A percentile compares a stretch with the other conserved stretches of the same genome.
Evolutionary conservation across 2,113 vertebrate genomes (phyloP).

Genomic region (Argyrosomus japonicus): DNA sequence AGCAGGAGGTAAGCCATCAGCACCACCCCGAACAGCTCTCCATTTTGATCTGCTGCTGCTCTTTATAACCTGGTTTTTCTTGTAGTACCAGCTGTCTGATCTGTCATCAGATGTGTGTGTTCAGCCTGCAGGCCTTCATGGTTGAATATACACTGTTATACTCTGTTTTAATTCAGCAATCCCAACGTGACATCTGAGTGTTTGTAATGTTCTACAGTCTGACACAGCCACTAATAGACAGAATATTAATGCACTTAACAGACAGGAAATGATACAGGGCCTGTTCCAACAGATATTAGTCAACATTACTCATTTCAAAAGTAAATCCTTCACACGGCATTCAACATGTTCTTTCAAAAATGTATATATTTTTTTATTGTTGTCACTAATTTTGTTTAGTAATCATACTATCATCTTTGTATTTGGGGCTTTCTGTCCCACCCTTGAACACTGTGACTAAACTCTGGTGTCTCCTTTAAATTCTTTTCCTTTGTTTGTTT

Average conservation of each 20-base stretch:
- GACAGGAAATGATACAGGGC: too few relatives aligned
- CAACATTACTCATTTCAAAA: too few relatives aligned
- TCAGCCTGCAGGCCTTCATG: neutral
- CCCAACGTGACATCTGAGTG: neutral
- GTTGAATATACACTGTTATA: constrained; percentile 1
- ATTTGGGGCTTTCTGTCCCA: too few relatives aligned
- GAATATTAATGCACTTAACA: too few relatives aligned
- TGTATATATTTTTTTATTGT: too few relatives aligned
- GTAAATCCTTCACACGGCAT: too few relatives aligned
- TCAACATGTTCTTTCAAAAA: too few relatives aligned
- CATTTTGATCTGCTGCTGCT: neutral
- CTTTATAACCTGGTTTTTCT: too few relatives aligned
- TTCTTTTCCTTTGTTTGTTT: neutral
- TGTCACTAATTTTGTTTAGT: too few relatives aligned
- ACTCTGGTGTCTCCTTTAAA: neutral
- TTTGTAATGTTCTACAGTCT: neutral
- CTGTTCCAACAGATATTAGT: too few relatives aligned
- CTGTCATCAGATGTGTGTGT: neutral
- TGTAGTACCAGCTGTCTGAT: neutral
- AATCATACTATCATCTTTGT: too few relatives aligned
- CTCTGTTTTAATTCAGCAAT: neutral
- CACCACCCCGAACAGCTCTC: neutral
- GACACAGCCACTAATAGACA: neutral
- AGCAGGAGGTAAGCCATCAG: constrained; percentile 41
- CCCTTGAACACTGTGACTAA: too few relatives aligned